These are phyloP conservation scores for Orius laevigatus DNA, from an alignment of 1,140 invertebrate genomes.

Conservation along the genomic window DNA sequence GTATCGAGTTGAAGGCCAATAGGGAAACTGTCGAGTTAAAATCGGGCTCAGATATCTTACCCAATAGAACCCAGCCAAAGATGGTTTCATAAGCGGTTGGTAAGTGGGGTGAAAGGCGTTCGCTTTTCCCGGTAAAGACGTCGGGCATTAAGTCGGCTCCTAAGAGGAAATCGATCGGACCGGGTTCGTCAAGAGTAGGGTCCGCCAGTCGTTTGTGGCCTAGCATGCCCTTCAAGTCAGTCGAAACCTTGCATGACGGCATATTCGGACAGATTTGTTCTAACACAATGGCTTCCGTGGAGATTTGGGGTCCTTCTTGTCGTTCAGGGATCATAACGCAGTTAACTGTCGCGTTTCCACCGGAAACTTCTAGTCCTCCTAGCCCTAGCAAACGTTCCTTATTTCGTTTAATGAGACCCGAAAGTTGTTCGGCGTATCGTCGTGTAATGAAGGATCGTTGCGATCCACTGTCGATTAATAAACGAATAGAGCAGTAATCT, in stretches of 20 bases:
- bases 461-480: no score
- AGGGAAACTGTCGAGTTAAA: neutral
- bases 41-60: neutral
- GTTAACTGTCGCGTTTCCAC: neutral
- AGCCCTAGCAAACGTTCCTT: no score
- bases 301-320: neutral
- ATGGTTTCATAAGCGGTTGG: neutral
- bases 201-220: neutral
- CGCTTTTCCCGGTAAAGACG: neutral
- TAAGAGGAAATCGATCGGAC: neutral
- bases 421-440: no score
- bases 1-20: neutral
- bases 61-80: neutral
- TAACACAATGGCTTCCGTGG: neutral
- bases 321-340: neutral
- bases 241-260: neutral
- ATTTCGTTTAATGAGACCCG: no score
- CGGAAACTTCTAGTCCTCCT: no score
- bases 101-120: neutral
- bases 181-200: neutral
- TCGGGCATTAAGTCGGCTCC: neutral
- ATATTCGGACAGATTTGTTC: constrained; percentile 20
- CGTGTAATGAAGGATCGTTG: no score
- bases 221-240: neutral
- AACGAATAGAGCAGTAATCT: no score